Conservation (phyloP, 2,888 invertebrate species). For the Catocala sponsa region DNA sequence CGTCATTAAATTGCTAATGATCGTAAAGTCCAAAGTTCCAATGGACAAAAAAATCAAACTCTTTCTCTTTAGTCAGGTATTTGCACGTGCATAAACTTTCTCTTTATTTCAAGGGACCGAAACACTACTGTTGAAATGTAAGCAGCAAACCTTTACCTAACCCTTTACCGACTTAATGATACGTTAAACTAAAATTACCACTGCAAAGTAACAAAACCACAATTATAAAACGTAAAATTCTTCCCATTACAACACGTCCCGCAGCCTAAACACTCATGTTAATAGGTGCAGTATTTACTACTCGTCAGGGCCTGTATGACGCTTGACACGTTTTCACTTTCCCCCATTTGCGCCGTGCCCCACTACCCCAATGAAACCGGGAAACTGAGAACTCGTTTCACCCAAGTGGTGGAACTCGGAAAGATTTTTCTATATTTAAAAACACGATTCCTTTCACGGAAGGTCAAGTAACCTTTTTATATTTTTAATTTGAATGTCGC, state of each 20-base stretch:
- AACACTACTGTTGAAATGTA: no score
- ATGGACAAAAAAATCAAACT: no score
- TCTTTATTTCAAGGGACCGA: no score
- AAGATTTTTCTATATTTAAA: constrained; percentile 37
- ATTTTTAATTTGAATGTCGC: constrained; percentile 51
- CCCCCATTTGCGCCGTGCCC: constrained; percentile 27
- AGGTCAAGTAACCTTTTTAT: constrained; percentile 57
- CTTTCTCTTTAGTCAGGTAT: no score
- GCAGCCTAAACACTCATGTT: constrained; percentile 44
- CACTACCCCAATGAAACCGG: constrained; percentile 41
- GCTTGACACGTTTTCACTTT: constrained; percentile 81
- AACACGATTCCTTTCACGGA: constrained; percentile 37
- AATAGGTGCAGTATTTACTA: constrained; percentile 55
- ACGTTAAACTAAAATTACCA: not conserved
- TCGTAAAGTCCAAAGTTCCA: no score
- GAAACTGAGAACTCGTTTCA: constrained; percentile 16
- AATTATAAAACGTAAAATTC: constrained; percentile 5
- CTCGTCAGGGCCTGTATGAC: constrained; percentile 41
- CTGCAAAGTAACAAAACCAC: constrained; percentile 1
- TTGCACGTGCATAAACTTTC: no score
- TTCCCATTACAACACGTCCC: constrained; percentile 27
- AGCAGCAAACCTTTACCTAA: no score
- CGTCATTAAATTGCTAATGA: no score
- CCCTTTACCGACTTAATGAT: no score
- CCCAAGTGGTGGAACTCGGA: constrained; percentile 15